These are phyloP conservation scores for Glomeris marginata DNA, from an alignment of 2,888 invertebrate genomes.

Conservation along the genomic window DNA sequence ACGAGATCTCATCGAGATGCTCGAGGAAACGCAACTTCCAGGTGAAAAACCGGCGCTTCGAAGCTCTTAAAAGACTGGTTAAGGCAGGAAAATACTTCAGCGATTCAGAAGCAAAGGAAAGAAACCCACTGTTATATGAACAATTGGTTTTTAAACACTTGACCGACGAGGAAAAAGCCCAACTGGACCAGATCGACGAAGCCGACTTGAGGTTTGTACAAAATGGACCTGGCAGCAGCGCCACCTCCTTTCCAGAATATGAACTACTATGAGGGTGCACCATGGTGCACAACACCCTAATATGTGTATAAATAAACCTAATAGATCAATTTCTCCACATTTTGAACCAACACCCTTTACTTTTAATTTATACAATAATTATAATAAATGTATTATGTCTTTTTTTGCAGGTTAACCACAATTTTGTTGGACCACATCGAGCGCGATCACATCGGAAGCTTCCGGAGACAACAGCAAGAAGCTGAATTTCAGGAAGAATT, in stretches of 20 bases:
- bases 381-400: background rate
- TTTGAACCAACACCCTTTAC: too few relatives aligned
- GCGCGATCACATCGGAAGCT: conserved; percentile 46
- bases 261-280: too few relatives aligned
- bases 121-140: conserved; percentile 80
- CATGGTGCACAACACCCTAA: background rate
- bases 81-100: conserved; percentile 62
- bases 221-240: too few relatives aligned
- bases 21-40: conserved; percentile 32
- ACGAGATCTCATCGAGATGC: conserved; percentile 30
- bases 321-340: background rate
- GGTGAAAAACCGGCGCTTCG: conserved; percentile 63
- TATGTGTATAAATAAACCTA: background rate
- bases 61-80: conserved; percentile 58
- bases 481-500: conserved; percentile 25
- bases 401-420: conserved; percentile 42
- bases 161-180: conserved; percentile 53
- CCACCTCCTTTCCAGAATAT: too few relatives aligned
- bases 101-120: conserved; percentile 81
- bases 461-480: conserved; percentile 42
- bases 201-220: conserved; percentile 24
- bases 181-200: conserved; percentile 29
- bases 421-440: conserved; percentile 69
- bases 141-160: conserved; percentile 76
- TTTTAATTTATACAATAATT: too few relatives aligned